phyloP scores from a whole-genome alignment of 2,797 vertebrate genomes.

The Betta splendens region DNA sequence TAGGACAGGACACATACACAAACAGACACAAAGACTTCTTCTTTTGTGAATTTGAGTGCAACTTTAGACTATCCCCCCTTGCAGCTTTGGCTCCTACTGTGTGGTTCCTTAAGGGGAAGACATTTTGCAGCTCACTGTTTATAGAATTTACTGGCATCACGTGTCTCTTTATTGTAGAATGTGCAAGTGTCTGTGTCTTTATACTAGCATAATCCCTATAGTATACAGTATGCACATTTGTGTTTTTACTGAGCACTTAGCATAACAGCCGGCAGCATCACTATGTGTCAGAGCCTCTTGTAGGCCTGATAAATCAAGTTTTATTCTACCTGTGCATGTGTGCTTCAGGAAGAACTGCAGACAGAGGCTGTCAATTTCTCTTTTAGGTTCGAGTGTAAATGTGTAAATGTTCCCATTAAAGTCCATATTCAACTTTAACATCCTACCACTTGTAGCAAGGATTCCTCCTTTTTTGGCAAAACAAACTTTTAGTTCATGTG shows the following conservation, averaged over 20 bases:
- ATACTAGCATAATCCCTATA: conserved; percentile 25
- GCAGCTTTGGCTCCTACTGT: conserved; percentile 3
- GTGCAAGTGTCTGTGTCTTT: conserved; percentile 19
- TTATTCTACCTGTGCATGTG: conserved; percentile 3
- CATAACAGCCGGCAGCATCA: conserved; percentile 31
- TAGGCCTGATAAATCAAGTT: conserved; percentile 42
- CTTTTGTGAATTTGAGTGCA: conserved; percentile 20
- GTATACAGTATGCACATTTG: conserved; percentile 35
- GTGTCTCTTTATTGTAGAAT: conserved; percentile 22
- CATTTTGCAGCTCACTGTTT: conserved; percentile 13
- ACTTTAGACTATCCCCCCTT: conserved; percentile 5
- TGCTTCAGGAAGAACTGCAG: background rate
- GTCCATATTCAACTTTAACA: too few relatives aligned
- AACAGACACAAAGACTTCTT: background rate
- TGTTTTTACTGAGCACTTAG: conserved; percentile 42
- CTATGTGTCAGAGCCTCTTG: conserved; percentile 25
- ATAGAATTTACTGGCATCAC: conserved; percentile 18
- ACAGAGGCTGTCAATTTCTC: too few relatives aligned
- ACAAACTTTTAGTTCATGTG: too few relatives aligned
- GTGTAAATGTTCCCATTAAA: too few relatives aligned
- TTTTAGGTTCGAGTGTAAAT: too few relatives aligned
- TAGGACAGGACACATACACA: conserved; percentile 10
- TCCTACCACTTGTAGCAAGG: too few relatives aligned
- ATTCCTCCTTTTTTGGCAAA: too few relatives aligned
- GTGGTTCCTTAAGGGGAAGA: conserved; percentile 22